Evolutionary conservation across 2,888 invertebrate species (phyloP).

Genomic region (Apodemia hepburni): DNA sequence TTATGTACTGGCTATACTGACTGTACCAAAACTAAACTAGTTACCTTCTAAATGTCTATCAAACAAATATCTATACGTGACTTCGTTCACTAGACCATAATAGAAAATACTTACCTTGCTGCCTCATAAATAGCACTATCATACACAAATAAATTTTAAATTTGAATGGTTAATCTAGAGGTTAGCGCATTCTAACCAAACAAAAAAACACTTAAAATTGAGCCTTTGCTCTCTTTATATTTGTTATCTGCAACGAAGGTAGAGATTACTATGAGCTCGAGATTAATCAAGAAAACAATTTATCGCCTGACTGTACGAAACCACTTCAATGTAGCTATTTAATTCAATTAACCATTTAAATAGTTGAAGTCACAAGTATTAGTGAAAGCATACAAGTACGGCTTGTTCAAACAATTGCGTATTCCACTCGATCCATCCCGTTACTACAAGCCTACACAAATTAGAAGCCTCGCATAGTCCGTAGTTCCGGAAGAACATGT

Average conservation of each 20-base stretch:
- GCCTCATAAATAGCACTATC: no score
- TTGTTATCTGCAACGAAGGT: no score
- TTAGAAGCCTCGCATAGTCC: conserved; percentile 40
- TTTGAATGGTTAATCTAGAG: not conserved
- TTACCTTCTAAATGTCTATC: no score
- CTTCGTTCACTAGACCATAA: no score
- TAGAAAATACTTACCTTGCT: no score
- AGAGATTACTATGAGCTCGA: not conserved
- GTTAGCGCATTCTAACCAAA: not conserved
- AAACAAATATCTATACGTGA: no score
- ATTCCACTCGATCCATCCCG: conserved; percentile 61
- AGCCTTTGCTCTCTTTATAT: no score
- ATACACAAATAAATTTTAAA: not conserved
- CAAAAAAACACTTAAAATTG: no score
- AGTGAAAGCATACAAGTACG: conserved; percentile 38
- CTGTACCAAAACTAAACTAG: no score
- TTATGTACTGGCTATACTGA: no score
- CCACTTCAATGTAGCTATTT: conserved; percentile 35
- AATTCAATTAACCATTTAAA: conserved; percentile 53
- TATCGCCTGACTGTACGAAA: not conserved
- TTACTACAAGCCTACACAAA: conserved; percentile 55
- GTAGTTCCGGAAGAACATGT: conserved; percentile 34
- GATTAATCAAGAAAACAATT: not conserved
- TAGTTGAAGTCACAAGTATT: conserved; percentile 41
- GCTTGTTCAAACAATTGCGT: conserved; percentile 49